Conservation (phyloP, 2,888 invertebrate genomes). For the Lobophora halterata region DNA sequence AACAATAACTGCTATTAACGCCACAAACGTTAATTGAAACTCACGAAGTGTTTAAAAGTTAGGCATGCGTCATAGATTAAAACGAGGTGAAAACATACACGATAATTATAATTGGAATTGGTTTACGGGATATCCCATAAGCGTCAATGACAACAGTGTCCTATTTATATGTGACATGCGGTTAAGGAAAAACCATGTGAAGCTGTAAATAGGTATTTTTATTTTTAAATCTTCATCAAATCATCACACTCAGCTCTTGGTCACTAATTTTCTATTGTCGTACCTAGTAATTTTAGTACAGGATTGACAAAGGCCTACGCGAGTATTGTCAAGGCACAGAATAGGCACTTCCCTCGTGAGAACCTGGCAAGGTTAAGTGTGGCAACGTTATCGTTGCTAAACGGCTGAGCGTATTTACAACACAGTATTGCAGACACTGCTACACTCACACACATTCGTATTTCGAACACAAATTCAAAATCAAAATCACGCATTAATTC, state of each 20-base stretch:
- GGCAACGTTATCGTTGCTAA: constrained; percentile 80
- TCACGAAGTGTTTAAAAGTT: constrained; percentile 21
- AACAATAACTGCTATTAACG: constrained; percentile 56
- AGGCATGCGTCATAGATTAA: constrained; percentile 14
- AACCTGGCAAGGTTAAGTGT: constrained; percentile 79
- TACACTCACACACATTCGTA: constrained; percentile 50
- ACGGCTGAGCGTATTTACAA: constrained; percentile 76
- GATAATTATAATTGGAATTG: too few species aligned
- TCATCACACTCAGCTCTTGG: too few species aligned
- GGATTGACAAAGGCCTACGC: constrained; percentile 76
- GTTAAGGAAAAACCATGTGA: too few species aligned
- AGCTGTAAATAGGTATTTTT: too few species aligned
- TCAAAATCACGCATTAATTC: constrained; percentile 30
- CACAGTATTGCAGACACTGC: constrained; percentile 73
- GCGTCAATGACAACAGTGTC: too few species aligned
- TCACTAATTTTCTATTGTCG: constrained; percentile 4
- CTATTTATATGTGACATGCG: too few species aligned
- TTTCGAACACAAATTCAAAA: constrained; percentile 14
- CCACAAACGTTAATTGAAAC: constrained; percentile 38
- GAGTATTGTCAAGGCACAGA: constrained; percentile 79
- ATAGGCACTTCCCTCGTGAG: constrained; percentile 80
- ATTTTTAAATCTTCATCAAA: too few species aligned
- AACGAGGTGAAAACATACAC: constrained; percentile 19
- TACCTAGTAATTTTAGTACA: constrained; percentile 50
- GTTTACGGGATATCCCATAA: too few species aligned